Percentiles rank a stretch among this genome's conserved stretches.
These are phyloP conservation scores for Trypoxylus dichotomus DNA, from an alignment of 1,140 invertebrate genomes.

Conservation along the genomic window DNA sequence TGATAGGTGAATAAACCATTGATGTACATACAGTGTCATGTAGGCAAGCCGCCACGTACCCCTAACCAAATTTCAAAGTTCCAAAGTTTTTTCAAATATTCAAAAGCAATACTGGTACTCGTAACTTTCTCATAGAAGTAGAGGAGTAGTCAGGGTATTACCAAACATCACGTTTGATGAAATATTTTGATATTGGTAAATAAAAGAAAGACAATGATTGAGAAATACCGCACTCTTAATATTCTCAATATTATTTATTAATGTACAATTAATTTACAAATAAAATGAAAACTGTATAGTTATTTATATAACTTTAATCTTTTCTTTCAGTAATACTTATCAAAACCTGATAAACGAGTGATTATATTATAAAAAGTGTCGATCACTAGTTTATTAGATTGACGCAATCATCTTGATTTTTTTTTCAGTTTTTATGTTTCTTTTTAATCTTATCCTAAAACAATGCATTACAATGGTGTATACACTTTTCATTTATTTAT, in stretches of 20 bases:
- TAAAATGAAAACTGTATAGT: constrained; percentile 54
- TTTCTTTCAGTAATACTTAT: constrained; percentile 46
- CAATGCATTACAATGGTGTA: constrained; percentile 45
- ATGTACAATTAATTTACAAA: constrained; percentile 55
- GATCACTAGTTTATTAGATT: constrained; percentile 37
- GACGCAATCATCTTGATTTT: constrained; percentile 35
- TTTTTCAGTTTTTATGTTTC: constrained; percentile 1
- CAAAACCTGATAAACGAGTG: constrained; percentile 43
- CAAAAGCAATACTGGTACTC: no score
- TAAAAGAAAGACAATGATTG: background rate
- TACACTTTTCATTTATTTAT: constrained; percentile 55
- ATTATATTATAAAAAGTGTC: constrained; percentile 16
- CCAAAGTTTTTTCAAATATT: no score
- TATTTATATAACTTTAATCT: constrained; percentile 46
- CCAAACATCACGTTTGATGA: no score
- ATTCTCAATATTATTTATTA: constrained; percentile 45
- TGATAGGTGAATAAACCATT: no score
- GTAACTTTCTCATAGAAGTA: no score
- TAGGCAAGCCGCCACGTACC: no score
- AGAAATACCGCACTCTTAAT: background rate
- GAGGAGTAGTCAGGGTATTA: no score
- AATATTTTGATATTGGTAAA: no score
- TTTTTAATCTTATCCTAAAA: constrained; percentile 32
- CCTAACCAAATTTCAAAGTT: no score
- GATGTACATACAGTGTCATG: no score